Conservation (phyloP, 2,888 invertebrate species). For the Lobophora halterata region DNA sequence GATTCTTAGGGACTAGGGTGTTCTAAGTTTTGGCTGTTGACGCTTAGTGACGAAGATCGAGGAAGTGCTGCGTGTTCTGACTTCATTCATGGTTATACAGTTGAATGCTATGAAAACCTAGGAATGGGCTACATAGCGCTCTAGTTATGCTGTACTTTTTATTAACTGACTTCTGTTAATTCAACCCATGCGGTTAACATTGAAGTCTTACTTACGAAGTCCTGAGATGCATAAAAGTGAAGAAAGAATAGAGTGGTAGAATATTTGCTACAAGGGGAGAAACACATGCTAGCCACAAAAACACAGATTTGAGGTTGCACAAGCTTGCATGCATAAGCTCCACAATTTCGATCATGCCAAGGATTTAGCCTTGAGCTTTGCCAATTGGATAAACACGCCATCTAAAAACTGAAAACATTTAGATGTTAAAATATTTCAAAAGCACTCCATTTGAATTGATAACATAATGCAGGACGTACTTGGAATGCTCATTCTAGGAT, state of each 20-base stretch:
- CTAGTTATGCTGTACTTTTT: constrained; percentile 12
- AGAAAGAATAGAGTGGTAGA: constrained; percentile 33
- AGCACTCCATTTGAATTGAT: constrained; percentile 27
- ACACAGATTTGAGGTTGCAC: constrained; percentile 32
- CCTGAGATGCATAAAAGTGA: constrained; percentile 50
- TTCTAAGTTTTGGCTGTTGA: constrained; percentile 7
- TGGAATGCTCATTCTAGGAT: constrained; percentile 26
- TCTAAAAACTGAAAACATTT: constrained; percentile 43
- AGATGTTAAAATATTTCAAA: constrained; percentile 34
- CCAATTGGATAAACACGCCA: constrained; percentile 41
- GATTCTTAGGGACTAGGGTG: constrained; percentile 2
- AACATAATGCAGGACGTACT: constrained; percentile 28
- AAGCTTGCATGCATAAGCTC: constrained; percentile 49
- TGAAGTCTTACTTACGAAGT: constrained; percentile 45
- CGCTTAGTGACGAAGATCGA: constrained; percentile 4
- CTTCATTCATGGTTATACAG: constrained; percentile 6
- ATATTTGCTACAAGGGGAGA: constrained; percentile 36
- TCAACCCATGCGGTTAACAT: constrained; percentile 26
- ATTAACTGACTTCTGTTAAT: constrained; percentile 9
- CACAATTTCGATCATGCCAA: constrained; percentile 31
- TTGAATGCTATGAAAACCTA: constrained; percentile 5
- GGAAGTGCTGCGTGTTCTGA: constrained; percentile 17
- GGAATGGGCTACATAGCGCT: constrained; percentile 18
- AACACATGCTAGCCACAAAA: constrained; percentile 40
- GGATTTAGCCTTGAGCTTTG: constrained; percentile 32